Percentiles rank a stretch among this genome's conserved stretches.
Conservation (phyloP, 2,888 invertebrate genomes). For the Mesochorus sp. region DNA sequence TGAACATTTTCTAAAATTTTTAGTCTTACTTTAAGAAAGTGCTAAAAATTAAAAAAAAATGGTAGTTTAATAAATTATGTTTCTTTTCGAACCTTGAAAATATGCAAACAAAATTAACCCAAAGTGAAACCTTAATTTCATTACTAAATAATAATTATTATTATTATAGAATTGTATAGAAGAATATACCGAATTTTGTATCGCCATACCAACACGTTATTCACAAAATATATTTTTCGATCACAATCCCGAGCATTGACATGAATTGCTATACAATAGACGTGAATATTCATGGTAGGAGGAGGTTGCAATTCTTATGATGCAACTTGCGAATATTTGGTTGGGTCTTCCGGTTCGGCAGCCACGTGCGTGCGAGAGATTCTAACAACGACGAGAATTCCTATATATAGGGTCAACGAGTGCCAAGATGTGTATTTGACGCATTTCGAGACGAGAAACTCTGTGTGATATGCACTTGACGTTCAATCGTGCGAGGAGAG, state of each 20-base stretch:
- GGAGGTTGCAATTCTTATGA: not conserved
- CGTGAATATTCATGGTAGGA: not conserved
- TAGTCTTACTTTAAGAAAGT: too few species aligned
- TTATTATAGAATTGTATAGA: too few species aligned
- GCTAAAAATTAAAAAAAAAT: too few species aligned
- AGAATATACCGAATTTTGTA: too few species aligned
- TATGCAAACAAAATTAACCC: too few species aligned
- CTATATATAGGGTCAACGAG: constrained; percentile 20
- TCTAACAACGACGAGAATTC: constrained; percentile 22
- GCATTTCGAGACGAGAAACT: constrained; percentile 6
- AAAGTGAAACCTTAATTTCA: too few species aligned
- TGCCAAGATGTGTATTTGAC: constrained; percentile 45
- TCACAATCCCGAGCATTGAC: not conserved
- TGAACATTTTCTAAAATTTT: too few species aligned
- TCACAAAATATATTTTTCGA: not conserved
- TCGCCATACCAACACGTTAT: too few species aligned
- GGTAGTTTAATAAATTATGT: too few species aligned
- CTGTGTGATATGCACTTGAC: constrained; percentile 22
- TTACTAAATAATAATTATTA: too few species aligned
- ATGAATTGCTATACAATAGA: not conserved
- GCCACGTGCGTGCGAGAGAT: not conserved
- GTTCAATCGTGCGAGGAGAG: constrained; percentile 33
- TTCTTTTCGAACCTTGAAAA: too few species aligned
- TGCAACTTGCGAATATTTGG: constrained; percentile 15
- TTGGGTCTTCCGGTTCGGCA: not conserved